Conservation (phyloP, 1,140 invertebrate species). For the Conus betulinus region DNA sequence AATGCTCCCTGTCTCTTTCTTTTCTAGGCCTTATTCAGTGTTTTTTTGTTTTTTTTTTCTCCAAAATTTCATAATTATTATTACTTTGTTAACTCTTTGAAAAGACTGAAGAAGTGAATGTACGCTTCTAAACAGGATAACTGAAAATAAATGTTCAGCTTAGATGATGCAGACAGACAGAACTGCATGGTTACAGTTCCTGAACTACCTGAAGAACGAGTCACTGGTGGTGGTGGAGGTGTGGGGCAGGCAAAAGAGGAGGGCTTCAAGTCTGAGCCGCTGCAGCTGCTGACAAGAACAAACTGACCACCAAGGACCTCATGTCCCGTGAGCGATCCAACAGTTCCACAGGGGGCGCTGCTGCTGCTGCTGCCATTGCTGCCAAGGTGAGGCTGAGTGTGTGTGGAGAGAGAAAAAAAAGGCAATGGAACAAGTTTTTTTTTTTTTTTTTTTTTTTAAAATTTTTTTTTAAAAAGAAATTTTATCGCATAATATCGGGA, state of each 20-base stretch:
- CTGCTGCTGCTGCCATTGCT: not conserved
- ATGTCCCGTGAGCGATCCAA: conserved; percentile 48
- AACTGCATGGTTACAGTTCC: conserved; percentile 67
- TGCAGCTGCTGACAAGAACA: conserved; percentile 10
- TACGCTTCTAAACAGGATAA: too few relatives aligned
- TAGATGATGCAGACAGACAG: too few relatives aligned
- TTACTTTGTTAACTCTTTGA: too few relatives aligned
- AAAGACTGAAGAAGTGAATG: too few relatives aligned
- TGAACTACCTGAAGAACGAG: conserved; percentile 78
- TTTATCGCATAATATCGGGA: not conserved
- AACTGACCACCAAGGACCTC: conserved; percentile 45
- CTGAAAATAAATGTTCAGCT: too few relatives aligned
- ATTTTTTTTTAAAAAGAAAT: not conserved
- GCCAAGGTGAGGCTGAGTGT: not conserved
- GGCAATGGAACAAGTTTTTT: not conserved
- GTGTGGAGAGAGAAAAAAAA: not conserved
- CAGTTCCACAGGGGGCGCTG: not conserved
- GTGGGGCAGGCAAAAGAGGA: conserved; percentile 77
- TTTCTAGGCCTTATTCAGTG: too few relatives aligned
- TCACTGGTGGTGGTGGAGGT: conserved; percentile 77
- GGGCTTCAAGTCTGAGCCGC: conserved; percentile 23
- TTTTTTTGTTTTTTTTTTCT: too few relatives aligned
- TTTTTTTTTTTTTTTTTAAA: not conserved
- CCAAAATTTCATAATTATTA: too few relatives aligned
- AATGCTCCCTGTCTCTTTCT: too few relatives aligned